phyloP scores from a whole-genome alignment of 2,888 invertebrate genomes.

The Pediacus dermestoides region DNA sequence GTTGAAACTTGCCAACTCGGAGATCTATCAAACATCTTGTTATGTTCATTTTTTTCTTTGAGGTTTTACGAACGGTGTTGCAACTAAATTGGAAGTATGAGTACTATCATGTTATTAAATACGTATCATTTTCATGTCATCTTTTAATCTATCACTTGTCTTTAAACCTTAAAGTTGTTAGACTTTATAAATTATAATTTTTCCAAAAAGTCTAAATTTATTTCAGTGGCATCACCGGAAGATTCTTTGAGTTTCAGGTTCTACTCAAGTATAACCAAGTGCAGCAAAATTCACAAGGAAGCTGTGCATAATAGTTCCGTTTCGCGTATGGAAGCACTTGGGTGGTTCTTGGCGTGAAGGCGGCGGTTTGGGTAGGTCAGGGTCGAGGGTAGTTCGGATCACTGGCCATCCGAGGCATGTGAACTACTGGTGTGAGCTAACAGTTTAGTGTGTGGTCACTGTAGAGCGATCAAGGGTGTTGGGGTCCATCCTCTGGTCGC shows the following conservation, averaged over 20 bases:
- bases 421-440: slow-evolving; percentile 44
- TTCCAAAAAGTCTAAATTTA: too few relatives aligned
- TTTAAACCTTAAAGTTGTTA: too few relatives aligned
- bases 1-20: slow-evolving; percentile 23
- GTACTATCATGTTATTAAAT: too few relatives aligned
- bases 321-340: slow-evolving; percentile 41
- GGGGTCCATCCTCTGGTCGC: slow-evolving; percentile 27
- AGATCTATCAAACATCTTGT: slow-evolving; percentile 30
- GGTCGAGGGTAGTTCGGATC: slow-evolving; percentile 51
- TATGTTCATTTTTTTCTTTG: slow-evolving; percentile 13
- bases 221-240: too few relatives aligned
- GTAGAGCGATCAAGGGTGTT: slow-evolving; percentile 45
- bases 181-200: too few relatives aligned
- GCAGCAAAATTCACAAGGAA: slow-evolving; percentile 7
- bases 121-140: too few relatives aligned
- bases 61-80: too few relatives aligned
- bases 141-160: too few relatives aligned
- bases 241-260: too few relatives aligned
- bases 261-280: too few relatives aligned
- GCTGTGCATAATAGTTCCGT: background rate
- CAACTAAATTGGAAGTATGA: too few relatives aligned
- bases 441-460: slow-evolving; percentile 49
- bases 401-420: slow-evolving; percentile 48
- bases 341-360: slow-evolving; percentile 48
- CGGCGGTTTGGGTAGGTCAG: slow-evolving; percentile 45